These are phyloP conservation scores for Epinephelus malabaricus DNA, from an alignment of 2,797 vertebrate genomes.

Conservation along the genomic window DNA sequence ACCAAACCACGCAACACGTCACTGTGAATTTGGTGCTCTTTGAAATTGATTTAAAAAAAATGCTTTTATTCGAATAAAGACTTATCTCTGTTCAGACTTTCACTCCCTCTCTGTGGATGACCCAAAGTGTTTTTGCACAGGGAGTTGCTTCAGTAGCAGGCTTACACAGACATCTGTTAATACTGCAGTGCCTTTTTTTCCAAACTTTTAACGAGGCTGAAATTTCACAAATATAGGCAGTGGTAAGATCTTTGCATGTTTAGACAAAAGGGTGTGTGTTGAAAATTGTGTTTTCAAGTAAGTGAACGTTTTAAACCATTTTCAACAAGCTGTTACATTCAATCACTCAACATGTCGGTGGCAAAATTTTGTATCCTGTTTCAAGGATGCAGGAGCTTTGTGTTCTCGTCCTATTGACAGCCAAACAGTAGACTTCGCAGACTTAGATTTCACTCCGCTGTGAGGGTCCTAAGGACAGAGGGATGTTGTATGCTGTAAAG, in stretches of 20 bases:
- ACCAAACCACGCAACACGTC: constrained; percentile 73
- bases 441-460: too few relatives aligned
- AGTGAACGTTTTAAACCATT: constrained; percentile 18
- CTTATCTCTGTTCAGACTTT: constrained; percentile 59
- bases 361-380: constrained; percentile 10
- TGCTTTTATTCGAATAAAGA: constrained; percentile 83
- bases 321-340: background rate
- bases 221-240: constrained; percentile 45
- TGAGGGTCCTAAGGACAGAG: too few relatives aligned
- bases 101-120: constrained; percentile 47
- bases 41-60: constrained; percentile 61
- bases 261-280: constrained; percentile 13
- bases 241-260: constrained; percentile 41
- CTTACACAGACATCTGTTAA: constrained; percentile 38
- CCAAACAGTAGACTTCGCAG: background rate
- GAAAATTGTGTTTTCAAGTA: background rate
- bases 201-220: constrained; percentile 45
- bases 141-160: constrained; percentile 59
- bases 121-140: constrained; percentile 15
- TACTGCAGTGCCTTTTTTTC: constrained; percentile 80
- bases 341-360: background rate
- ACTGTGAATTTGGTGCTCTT: constrained; percentile 88
- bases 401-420: background rate
- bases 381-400: constrained; percentile 7
- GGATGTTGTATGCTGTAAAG: too few relatives aligned